A percentile compares a stretch with the other conserved stretches of the same genome.
Conservation (phyloP, 2,797 vertebrate genomes). For the Hemitrygon akajei region DNA sequence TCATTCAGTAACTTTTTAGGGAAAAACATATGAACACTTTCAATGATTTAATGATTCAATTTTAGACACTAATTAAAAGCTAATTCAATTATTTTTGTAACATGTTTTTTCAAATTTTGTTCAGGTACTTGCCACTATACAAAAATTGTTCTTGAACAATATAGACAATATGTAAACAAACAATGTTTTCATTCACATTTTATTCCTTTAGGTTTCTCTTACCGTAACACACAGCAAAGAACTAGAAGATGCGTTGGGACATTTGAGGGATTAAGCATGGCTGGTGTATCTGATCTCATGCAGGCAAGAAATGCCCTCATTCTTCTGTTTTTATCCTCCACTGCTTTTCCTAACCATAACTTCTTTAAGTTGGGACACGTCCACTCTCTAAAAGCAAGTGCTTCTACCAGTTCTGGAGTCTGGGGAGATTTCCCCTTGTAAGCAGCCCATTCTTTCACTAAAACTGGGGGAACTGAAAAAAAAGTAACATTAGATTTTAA, state of each 20-base stretch:
- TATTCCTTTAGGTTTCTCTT: slow-evolving; percentile 45
- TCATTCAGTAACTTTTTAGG: neutral
- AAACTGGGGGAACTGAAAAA: slow-evolving; percentile 70
- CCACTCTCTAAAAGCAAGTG: slow-evolving; percentile 88
- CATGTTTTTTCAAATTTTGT: neutral
- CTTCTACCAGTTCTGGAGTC: slow-evolving; percentile 89
- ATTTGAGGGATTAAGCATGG: slow-evolving; percentile 85
- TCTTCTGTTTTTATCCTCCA: slow-evolving; percentile 88
- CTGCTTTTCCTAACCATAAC: slow-evolving; percentile 86
- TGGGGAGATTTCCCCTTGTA: slow-evolving; percentile 94
- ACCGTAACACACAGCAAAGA: slow-evolving; percentile 92
- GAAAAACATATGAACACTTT: neutral
- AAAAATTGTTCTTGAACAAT: neutral
- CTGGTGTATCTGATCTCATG: slow-evolving; percentile 90
- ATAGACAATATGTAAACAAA: neutral
- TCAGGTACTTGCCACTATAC: neutral
- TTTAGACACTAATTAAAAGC: too few relatives aligned
- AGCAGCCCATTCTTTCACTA: slow-evolving; percentile 92
- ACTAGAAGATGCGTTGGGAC: slow-evolving; percentile 86
- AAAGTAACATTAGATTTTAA: neutral
- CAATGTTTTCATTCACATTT: neutral
- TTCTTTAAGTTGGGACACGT: slow-evolving; percentile 90
- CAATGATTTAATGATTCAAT: neutral
- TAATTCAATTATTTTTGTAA: neutral
- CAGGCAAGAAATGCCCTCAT: slow-evolving; percentile 93